Base-by-base conservation (phyloP, 2,113 vertebrate species). In the Polypterus bichir region DNA sequence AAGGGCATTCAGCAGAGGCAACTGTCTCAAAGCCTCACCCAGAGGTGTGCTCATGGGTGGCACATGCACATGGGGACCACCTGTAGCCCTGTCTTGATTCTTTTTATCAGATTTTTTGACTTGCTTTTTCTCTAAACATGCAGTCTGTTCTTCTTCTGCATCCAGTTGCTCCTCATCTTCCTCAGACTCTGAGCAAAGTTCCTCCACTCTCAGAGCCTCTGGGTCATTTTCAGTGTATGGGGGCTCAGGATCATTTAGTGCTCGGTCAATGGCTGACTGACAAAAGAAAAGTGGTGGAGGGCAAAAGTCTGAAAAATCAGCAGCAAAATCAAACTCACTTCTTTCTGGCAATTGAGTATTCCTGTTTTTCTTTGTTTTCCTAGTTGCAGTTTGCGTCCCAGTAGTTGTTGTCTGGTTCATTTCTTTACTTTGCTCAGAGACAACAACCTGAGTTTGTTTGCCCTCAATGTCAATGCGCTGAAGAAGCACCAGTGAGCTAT, bases 1-100 rank as follows among this genome's bases (percentile, higher is more conserved):
- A 68, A 97, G 77, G 47, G 91, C 86, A 7, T 88, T 94, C 54
- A 97, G 74, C 0, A 97, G 73, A 0, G 93, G 94, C 66, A 97
- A 67, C 67, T 83, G 89, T 57, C 58, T 69, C 60, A 92, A 52
- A 0, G 75, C 55, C 45, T 68, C 72, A 9, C 67, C 49, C 2
- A 74, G 66, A 57, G 60, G 59, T 62, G 72, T 64, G 44, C 58
- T 3, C 48, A 44, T 1, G 45, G 5, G 4, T 3, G 7, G 3
- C 3, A 27, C 27, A 27, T 27, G 1, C 27, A 27, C 27, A 27
- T 27, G 27, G 27, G 27, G 27, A 27, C 55, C 9, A 27, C 9
- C 44, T 4, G 10, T 54, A 55, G 1, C 10, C 54, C 47, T 48
- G 7, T 9, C 9, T 54, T 53, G 59, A 59, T 53, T 4, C 46